Evolutionary conservation across 2,113 vertebrate genomes (phyloP).

Genomic region (Istiophorus platypterus): DNA sequence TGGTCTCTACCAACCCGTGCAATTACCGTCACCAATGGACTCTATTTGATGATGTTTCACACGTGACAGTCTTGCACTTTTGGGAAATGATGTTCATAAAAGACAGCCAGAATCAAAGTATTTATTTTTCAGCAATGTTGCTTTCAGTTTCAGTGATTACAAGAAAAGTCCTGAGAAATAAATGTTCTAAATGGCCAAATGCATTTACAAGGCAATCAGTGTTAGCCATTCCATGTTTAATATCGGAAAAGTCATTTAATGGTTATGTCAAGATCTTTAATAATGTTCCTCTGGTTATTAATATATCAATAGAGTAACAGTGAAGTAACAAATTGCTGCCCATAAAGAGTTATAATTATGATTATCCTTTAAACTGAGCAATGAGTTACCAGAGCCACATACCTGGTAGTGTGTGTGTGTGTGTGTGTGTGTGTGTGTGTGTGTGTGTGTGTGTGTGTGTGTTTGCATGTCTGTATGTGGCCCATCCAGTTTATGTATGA

Average conservation of each 20-base stretch:
- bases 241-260: background rate
- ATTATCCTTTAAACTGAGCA: background rate
- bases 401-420: background rate
- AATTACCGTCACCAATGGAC: too few species aligned
- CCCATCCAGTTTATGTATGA: background rate
- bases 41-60: too few species aligned
- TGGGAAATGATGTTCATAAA: background rate
- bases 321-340: conserved; percentile 6
- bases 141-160: background rate
- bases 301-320: conserved; percentile 5
- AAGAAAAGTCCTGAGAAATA: background rate
- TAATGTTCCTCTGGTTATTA: conserved; percentile 1
- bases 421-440: background rate
- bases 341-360: conserved; percentile 5
- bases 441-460: too few species aligned
- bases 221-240: background rate
- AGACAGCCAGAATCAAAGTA: background rate
- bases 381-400: background rate
- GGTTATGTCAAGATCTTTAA: background rate
- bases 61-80: background rate
- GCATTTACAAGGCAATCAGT: background rate
- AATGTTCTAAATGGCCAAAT: background rate
- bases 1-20: too few species aligned
- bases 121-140: background rate
- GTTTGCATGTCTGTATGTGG: background rate